These are phyloP conservation scores for Myocastor coypus DNA, from an alignment of 2,113 vertebrate species.

Conservation along the genomic window DNA sequence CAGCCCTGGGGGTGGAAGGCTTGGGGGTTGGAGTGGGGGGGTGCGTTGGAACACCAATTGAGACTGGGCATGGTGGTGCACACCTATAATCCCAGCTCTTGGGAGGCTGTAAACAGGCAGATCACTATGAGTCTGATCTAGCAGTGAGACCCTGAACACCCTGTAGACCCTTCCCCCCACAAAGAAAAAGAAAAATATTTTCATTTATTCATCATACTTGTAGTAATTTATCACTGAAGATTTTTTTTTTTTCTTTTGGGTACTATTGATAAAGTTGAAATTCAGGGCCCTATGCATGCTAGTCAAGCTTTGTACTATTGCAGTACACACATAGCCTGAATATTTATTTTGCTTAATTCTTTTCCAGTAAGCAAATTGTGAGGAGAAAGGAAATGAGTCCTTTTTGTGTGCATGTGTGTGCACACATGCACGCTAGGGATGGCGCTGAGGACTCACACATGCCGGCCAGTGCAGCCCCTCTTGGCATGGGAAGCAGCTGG, in stretches of 20 bases:
- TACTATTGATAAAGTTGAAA: not conserved
- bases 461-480: not conserved
- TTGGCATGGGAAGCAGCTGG: not conserved
- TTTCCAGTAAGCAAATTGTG: not conserved
- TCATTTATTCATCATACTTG: not conserved
- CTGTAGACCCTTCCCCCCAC: no score
- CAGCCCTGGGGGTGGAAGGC: no score
- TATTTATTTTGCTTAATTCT: not conserved
- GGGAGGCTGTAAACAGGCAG: no score
- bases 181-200: no score
- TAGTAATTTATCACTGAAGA: not conserved
- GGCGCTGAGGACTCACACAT: not conserved
- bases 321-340: not conserved
- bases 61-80: no score
- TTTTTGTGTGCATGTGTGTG: not conserved
- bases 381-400: not conserved
- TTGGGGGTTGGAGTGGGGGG: no score
- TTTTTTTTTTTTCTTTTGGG: not conserved
- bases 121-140: no score
- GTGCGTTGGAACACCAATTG: no score
- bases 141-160: no score
- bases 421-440: not conserved
- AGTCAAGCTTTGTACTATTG: not conserved
- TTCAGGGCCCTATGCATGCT: not conserved
- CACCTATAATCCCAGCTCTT: no score